Base-by-base conservation (phyloP, 2,888 invertebrate genomes). In the Machimus rusticus region DNA sequence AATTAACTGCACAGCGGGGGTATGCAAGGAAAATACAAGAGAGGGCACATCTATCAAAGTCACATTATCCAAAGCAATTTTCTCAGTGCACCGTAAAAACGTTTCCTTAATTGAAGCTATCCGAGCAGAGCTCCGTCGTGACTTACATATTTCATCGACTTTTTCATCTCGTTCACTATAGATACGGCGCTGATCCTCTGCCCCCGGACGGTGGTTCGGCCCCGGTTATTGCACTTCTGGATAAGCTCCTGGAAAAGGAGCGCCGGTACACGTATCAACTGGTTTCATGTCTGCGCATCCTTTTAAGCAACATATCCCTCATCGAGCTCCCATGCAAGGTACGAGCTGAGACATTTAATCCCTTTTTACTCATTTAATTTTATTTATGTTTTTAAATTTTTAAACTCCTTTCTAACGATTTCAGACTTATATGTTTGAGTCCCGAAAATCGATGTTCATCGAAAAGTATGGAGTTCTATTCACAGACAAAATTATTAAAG, bases 191-290 rank as follows among this genome's bases (percentile, higher is more conserved):
- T 5, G 93, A 94, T 89, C 93, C 95, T 9, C 93, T 93, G 85
- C 92, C 93, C 1, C 94, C 95, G 86, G 94, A 94, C 87, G 93
- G 94, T 5, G 94, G 95, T 0, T 94, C 94, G 0, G 94, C 95
- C 79, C 94, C 95, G 4, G 93, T 95, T 51, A 94, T 95, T 90
- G 94, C 95, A 12, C 93, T 96, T 55, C 92, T 96, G 86, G 95
- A 95, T 89, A 94, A 94, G 91, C 92, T 96, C 4, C 93, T 94
- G 87, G 95, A 96, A 89, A 91, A 91, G 88, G 94, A 94, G 88
- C 94, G 95, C 87, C 93, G 94, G 88, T 96, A 96, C 91, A 95
- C 96, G 0, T 95, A 95, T 90, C 96, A 96, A 90, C 91, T 96
- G 86, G 94, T 96, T 0, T 93, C 94, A 3, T 97, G 96, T 91